These are phyloP conservation scores for Poecilia wingei DNA, from an alignment of 2,797 vertebrate species.

Conservation along the genomic window DNA sequence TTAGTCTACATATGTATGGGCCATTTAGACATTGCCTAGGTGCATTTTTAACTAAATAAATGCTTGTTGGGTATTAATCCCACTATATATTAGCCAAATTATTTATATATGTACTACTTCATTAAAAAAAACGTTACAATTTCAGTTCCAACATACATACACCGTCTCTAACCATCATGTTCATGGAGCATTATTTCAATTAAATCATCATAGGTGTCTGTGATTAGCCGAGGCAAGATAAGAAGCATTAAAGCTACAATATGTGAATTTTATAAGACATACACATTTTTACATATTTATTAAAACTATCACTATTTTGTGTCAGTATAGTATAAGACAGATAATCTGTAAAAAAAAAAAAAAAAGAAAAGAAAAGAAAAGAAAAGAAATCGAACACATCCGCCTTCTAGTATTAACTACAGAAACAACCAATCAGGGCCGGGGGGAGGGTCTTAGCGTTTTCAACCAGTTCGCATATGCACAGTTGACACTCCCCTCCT, in stretches of 20 bases:
- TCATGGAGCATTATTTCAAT: neutral
- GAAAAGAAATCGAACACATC: no score
- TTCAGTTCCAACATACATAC: neutral
- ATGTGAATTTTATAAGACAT: no score
- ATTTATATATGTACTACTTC: neutral
- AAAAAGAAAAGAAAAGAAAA: no score
- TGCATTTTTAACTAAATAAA: neutral
- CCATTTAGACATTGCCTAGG: neutral
- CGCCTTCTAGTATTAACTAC: no score
- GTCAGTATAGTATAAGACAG: no score
- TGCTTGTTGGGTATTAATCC: neutral
- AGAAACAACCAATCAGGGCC: no score
- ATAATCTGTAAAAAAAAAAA: no score
- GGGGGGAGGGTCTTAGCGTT: no score
- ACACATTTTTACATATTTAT: no score
- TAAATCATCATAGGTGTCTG: neutral
- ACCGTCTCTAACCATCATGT: neutral
- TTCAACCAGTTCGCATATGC: no score
- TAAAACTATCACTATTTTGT: no score
- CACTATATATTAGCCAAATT: neutral
- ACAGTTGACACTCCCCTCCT: no score
- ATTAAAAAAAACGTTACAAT: neutral
- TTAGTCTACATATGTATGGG: neutral
- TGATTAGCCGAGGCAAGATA: neutral
- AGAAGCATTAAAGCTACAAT: neutral